These are phyloP conservation scores for Pedetes capensis DNA, from an alignment of 2,113 vertebrate species.

Conservation along the genomic window DNA sequence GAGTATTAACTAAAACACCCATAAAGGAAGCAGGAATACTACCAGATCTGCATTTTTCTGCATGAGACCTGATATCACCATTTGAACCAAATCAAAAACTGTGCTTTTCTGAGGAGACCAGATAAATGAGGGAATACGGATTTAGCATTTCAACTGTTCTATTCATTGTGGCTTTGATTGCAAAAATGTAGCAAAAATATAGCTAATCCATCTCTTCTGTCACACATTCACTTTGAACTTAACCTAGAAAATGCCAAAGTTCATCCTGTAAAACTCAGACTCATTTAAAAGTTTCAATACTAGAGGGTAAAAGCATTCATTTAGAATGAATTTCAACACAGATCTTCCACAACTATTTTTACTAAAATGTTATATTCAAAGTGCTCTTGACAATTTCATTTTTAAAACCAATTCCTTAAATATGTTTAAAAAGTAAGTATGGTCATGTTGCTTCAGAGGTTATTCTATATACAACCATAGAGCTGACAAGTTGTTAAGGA, in stretches of 20 bases:
- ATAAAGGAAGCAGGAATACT: neutral
- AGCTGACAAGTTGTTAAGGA: conserved; percentile 1
- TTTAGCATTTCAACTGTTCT: conserved; percentile 4
- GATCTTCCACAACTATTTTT: neutral
- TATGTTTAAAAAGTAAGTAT: conserved; percentile 12
- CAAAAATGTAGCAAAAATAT: neutral
- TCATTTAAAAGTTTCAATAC: neutral
- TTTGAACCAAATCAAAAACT: neutral
- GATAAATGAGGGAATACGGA: neutral
- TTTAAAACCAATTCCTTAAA: neutral
- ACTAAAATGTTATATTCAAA: conserved; percentile 1
- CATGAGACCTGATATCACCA: neutral
- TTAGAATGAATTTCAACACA: conserved; percentile 6
- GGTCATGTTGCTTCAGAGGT: neutral
- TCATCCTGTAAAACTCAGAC: neutral
- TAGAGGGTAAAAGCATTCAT: neutral
- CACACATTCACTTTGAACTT: neutral
- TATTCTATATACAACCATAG: neutral
- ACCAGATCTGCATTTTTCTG: neutral
- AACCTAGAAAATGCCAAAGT: conserved; percentile 14
- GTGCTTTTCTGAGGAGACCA: neutral
- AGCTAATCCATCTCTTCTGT: neutral
- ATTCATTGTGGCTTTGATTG: conserved; percentile 5
- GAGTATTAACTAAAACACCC: neutral
- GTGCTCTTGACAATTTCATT: neutral